Conservation (phyloP, 2,888 invertebrate species). For the Drosophila rellima region DNA sequence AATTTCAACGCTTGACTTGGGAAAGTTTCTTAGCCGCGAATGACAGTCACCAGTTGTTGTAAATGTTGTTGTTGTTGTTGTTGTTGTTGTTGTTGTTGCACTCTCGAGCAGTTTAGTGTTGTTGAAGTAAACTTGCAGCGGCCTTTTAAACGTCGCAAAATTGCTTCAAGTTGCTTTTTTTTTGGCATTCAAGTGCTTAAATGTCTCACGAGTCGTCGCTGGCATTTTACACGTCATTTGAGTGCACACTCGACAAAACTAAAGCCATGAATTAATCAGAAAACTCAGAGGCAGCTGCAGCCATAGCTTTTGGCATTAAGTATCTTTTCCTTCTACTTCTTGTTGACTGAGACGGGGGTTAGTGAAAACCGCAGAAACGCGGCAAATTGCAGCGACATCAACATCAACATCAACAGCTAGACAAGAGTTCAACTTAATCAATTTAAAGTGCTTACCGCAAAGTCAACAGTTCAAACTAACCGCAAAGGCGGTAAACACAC, state of each 20-base stretch:
- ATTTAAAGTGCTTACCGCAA: conserved; percentile 78
- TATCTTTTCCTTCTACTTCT: conserved; percentile 32
- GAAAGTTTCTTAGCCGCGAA: conserved; percentile 47
- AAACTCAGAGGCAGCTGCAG: conserved; percentile 51
- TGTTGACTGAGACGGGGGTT: background rate
- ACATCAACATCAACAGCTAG: no score
- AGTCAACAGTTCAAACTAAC: conserved; percentile 81
- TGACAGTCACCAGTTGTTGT: conserved; percentile 22
- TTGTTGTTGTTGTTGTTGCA: conserved; percentile 1
- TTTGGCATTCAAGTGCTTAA: conserved; percentile 79
- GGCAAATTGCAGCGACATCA: conserved; percentile 47
- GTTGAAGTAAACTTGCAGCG: conserved; percentile 32
- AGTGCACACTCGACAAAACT: conserved; percentile 51
- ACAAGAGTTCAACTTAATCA: conserved; percentile 82
- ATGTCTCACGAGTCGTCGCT: conserved; percentile 71
- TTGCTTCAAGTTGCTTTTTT: conserved; percentile 62
- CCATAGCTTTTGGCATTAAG: conserved; percentile 63
- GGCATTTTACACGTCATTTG: conserved; percentile 64
- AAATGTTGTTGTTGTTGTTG: background rate
- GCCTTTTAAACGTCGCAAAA: conserved; percentile 71
- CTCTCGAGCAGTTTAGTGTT: no score
- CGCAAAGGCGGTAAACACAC: conserved; percentile 63
- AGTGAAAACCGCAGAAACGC: conserved; percentile 13
- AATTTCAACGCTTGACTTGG: conserved; percentile 80
- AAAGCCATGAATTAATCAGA: conserved; percentile 70